These are phyloP conservation scores for Bufo bufo DNA, from an alignment of 2,113 vertebrate species.

Conservation along the genomic window DNA sequence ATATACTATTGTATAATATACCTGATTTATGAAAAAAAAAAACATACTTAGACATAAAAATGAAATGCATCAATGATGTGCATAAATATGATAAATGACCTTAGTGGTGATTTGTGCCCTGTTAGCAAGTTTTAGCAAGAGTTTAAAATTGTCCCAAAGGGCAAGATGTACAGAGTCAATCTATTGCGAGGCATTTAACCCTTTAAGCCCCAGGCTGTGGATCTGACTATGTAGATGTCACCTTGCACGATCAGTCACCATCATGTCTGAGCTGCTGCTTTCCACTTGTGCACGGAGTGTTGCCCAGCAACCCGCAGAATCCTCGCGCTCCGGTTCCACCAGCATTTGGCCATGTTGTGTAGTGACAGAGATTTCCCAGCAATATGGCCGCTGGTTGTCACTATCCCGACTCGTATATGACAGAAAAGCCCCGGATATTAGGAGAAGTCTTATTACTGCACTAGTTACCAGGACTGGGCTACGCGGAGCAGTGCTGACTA, in stretches of 20 bases:
- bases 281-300: slow-evolving; percentile 43
- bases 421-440: neutral
- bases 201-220: neutral
- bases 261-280: slow-evolving; percentile 11
- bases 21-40: neutral
- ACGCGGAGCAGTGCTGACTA: neutral
- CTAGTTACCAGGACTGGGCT: neutral
- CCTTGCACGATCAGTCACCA: neutral
- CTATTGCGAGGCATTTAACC: neutral
- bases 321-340: slow-evolving; percentile 27
- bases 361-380: slow-evolving; percentile 24
- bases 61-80: too few relatives aligned
- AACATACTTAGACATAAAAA: too few relatives aligned
- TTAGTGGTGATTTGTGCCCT: neutral
- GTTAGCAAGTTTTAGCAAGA: neutral
- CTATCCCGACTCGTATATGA: neutral
- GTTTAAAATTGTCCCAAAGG: neutral
- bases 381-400: slow-evolving; percentile 45
- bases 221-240: slow-evolving; percentile 39
- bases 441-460: neutral
- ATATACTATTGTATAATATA: neutral
- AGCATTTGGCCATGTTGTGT: slow-evolving; percentile 40
- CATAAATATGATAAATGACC: too few relatives aligned
- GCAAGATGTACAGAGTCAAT: neutral
- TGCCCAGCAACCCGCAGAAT: slow-evolving; percentile 48